Evolutionary conservation across 2,113 vertebrate genomes (phyloP), one percentile per base, ranked within the genome.

Genomic region (Oreochromis aureus): DNA sequence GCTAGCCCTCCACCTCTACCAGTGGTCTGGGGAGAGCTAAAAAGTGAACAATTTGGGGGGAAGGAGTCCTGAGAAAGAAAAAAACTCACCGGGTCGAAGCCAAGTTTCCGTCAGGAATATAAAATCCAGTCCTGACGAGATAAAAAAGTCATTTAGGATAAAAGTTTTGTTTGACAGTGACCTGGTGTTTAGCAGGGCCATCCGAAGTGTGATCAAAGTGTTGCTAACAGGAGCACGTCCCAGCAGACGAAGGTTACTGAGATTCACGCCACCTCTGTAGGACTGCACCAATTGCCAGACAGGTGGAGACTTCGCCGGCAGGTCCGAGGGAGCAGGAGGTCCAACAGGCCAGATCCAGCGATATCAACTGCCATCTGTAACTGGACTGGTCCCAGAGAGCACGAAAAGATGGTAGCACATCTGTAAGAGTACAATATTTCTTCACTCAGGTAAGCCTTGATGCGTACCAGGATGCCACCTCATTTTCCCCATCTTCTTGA

Each of bases 251-350:
- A 58, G 55, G 55, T 58, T 1, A 3, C 55, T 56, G 54, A 24
- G 22, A 56, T 56, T 56, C 54, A 56, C n/a, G 3, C 10, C n/a
- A 55, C 54, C 54, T 56, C 55, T 7, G 54, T 56, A 15, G 55
- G 7, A 58, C 55, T 27, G 55, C 22, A 15, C 55, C 55, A 27
- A 58, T 27, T 6, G 1, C 55, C 55, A 58, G 4, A 27, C 55
- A 58, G 55, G 0, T 58, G 55, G 55, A 58, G 22, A 22, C 56
- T 34, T 61, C 3, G 16, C 58, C 12, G 0, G 24, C 27, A 59
- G 27, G 13, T 59, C 27, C 5, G 1, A 59, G 5, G 27, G 56
- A 59, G 27, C 56, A 59, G 27, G 56, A 32, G 15, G 56, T 59
- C 1, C 16, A 59, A 30, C 13, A 9, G 13, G 27, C 59, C 30